Base-by-base conservation (phyloP, 2,113 vertebrate genomes). In the Eira barbara region DNA sequence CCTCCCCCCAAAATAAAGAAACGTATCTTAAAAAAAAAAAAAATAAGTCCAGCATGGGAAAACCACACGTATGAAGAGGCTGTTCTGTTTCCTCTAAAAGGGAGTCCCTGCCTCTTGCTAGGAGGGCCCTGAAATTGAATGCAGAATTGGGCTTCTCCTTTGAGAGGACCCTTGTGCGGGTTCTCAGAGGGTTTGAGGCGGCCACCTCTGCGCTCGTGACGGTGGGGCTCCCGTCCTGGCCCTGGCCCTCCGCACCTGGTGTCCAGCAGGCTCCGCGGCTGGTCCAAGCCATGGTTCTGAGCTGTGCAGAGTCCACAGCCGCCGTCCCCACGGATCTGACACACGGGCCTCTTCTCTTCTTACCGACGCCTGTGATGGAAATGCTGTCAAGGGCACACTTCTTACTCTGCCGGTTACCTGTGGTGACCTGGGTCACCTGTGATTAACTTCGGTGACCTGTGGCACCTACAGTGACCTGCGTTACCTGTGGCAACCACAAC, bases 201-300 rank as follows among this genome's bases (percentile, higher is more conserved):
- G 0, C 55, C 39, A 18, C 25, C 31, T 18, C 0, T 9, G 21
- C 5, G 9, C n/a, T 10, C 0, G 1, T 49, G 82, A 21, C 34
- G 2, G 23, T 2, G 52, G 73, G 73, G 27, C 36, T 7, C 52
- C 59, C 2, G 1, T 25, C 39, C 69, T 7, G 23, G 36, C 12
- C 21, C 27, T 1, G n/a, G 42, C 21, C 74, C 57, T 63, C 11
- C 0, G 47, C 27, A 23, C 29, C 25, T 1, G 2, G 29, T 42
- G 7, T 18, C 47, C 0, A 0, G 7, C 18, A 0, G 31, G 52
- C 47, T 10, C 42, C 0, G 0, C 23, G 23, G 31, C 67, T 21
- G 20, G 13, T 3, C 25, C 7, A 15, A 31, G 65, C 85, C 76
- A 9, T 8, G 20, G 81, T 3, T 78, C 59, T 23, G 8, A 39